A percentile compares a stretch with the other conserved stretches of the same genome.
phyloP scores from a whole-genome alignment of 1,140 invertebrate genomes.

The Homarus americanus region DNA sequence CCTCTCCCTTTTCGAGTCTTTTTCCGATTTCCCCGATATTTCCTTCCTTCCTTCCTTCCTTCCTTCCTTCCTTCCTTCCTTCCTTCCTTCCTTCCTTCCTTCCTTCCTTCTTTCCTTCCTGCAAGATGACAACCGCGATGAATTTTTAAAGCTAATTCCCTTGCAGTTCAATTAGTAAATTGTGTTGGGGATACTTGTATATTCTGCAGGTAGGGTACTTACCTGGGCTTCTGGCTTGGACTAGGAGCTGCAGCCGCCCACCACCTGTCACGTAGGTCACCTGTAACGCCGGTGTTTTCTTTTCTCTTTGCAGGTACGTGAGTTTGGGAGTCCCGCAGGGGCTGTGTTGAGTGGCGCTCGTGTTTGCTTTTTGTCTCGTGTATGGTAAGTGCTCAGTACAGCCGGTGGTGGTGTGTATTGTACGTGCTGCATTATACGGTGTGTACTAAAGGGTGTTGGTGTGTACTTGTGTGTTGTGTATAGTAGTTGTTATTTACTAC shows the following conservation, averaged over 20 bases:
- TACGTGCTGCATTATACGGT: too few relatives aligned
- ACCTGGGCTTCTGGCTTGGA: too few relatives aligned
- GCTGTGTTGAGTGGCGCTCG: too few relatives aligned
- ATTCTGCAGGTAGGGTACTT: too few relatives aligned
- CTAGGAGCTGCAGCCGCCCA: too few relatives aligned
- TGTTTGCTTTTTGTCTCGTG: too few relatives aligned
- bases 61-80: neutral
- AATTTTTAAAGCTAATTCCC: neutral
- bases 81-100: neutral
- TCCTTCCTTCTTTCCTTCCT: neutral
- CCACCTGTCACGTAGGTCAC: too few relatives aligned
- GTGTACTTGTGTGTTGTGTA: too few relatives aligned
- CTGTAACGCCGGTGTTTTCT: neutral
- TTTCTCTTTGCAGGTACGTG: neutral
- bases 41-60: neutral
- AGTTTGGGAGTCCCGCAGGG: neutral
- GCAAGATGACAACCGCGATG: neutral
- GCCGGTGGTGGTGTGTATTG: too few relatives aligned
- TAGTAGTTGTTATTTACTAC: neutral
- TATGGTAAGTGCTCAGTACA: too few relatives aligned
- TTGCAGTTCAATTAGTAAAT: neutral
- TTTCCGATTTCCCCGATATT: neutral
- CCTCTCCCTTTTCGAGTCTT: too few relatives aligned
- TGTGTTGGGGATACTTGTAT: neutral
- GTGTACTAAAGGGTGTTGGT: too few relatives aligned